Base-by-base conservation (phyloP, 2,113 vertebrate species). In the Bubalus kerabau region DNA sequence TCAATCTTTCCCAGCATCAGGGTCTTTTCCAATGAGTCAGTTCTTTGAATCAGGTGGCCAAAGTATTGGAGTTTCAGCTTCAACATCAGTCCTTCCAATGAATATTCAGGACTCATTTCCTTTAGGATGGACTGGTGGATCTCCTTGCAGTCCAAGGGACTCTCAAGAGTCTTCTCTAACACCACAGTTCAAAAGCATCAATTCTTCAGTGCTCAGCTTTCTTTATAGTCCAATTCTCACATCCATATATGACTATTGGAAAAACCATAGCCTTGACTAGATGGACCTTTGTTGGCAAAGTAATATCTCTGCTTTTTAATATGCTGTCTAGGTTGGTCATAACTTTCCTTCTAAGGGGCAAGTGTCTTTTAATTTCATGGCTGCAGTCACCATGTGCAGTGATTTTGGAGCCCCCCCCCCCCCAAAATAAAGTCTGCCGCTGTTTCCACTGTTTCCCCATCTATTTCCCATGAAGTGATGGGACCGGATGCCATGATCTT, bases 381-480 rank as follows among this genome's bases (percentile, higher is more conserved):
- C 32, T 19, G 64, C 8, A 67, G 4, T n/a, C 64, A 67, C 8
- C 64, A n/a, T 64, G 7, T 64, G 62, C 62, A 64, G 62, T 64
- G 32, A n/a, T n/a, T 64, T 64, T 64, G 7, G 32, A n/a, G 7
- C 15, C 15, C 30, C 3, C 0, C 0, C 43, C 43, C 46, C 46
- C 46, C 46, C 46, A 64, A 17, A 64, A n/a, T 64, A 64, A 32
- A 32, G 15, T 64, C 30, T 8, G 62, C 6, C 14, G 16, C 28
- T 30, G 26, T 60, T 60, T 2, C 59, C 26, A 15, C 3, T 64
- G 15, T 67, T n/a, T 67, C 62, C 32, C 16, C 15, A n/a, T 67
- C 32, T 67, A 67, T 67, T 19, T 67, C 0, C 62, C 62, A 19
- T 67, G 62, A n/a, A 5, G 62, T 67, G 62, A n/a, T 67, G 7